Base-by-base conservation (phyloP, 92 coral and sea anemone genomes). In the Zoanthus solanderi region DNA sequence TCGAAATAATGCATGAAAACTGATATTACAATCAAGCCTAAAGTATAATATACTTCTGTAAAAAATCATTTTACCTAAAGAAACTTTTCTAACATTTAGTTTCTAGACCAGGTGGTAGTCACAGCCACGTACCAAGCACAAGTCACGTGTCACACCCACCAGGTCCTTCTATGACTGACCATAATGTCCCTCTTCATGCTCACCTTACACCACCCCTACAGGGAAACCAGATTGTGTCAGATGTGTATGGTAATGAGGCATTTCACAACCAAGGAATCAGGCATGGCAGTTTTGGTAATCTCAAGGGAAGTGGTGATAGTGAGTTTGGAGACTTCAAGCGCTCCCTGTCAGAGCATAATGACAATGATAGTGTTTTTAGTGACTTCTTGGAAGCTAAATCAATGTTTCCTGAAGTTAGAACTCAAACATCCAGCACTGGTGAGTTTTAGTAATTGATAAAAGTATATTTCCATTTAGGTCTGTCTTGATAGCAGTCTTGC, bases 21-120 rank as follows among this genome's bases (percentile, higher is more conserved):
- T 37, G 42, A 37, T 37, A 37, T 37, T 37, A 37, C 42, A 37
- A 37, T 37, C 42, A 37, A 37, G 42, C 42, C 42, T 37, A 37
- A 47, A 47, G 52, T 47, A 47, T 47, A 47, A 47, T 4, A 8
- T 47, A 8, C 52, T 47, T 4, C 56, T 50, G 56, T 50, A 50
- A 50, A 7, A 50, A 50, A 7, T 3, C 9, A 50, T 50, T 50
- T 50, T 50, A 3, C 9, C 9, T 50, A 7, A 50, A 50, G 56
- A 7, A 50, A 50, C 13, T 75, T 75, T 45, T 17, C 1, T 9
- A 7, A 32, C 73, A 30, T 84, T 13, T 52, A 94, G 98, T 94
- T 92, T 91, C 98, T 17, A 89, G 98, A 76, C 95, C 95, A 9
- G 95, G 98, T 28, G 83, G 94, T 53, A 91, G 89, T 84, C 46